Conservation (phyloP, 2,113 vertebrate genomes). For the Mastomys natalensis region DNA sequence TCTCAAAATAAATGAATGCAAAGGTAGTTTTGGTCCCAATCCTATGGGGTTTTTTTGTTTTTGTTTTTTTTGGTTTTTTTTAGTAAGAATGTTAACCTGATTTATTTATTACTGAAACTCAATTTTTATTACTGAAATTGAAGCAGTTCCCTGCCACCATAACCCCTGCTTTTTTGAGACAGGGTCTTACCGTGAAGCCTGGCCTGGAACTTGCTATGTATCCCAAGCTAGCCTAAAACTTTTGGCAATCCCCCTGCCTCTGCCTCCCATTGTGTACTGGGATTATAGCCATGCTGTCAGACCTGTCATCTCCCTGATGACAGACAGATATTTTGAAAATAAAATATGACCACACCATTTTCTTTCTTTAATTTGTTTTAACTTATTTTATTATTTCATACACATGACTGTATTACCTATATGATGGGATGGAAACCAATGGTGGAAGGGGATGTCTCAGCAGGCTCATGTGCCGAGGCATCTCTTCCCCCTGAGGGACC, state of each 20-base stretch:
- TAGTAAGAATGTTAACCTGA: slow-evolving; percentile 30
- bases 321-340: slow-evolving; percentile 55
- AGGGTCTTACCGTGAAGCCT: background rate
- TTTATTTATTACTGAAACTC: slow-evolving; percentile 44
- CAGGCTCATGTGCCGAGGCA: too few relatives aligned
- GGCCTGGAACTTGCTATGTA: background rate
- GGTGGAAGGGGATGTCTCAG: too few relatives aligned
- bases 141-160: background rate
- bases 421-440: too few relatives aligned
- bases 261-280: background rate
- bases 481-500: too few relatives aligned
- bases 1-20: background rate
- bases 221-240: background rate
- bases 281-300: background rate
- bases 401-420: background rate
- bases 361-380: background rate
- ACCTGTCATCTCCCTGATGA: background rate
- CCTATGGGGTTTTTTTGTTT: background rate
- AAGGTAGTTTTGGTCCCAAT: background rate
- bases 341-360: slow-evolving; percentile 37
- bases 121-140: slow-evolving; percentile 40
- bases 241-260: background rate
- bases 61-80: background rate
- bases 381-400: background rate
- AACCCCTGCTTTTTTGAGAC: background rate